phyloP scores from a whole-genome alignment of 1,140 invertebrate species.

The Caligus rogercresseyi region DNA sequence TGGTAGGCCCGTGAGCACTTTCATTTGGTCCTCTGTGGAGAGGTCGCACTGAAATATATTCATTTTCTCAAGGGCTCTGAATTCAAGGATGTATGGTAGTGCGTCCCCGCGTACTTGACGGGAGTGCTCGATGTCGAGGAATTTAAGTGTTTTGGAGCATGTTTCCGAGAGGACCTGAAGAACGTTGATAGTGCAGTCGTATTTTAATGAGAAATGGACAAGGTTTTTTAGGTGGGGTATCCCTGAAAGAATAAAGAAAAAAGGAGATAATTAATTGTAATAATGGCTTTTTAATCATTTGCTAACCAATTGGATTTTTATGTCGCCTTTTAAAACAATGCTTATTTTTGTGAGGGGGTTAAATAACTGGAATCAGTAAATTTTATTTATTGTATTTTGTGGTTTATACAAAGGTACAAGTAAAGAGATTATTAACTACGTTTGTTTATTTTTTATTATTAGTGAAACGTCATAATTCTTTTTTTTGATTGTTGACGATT shows the following conservation, averaged over 20 bases:
- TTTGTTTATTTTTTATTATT: too few relatives aligned
- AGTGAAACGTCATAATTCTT: too few relatives aligned
- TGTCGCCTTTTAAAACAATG: too few relatives aligned
- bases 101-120: conserved; percentile 2
- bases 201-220: conserved; percentile 12
- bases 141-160: background rate
- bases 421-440: too few relatives aligned
- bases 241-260: background rate
- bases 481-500: too few relatives aligned
- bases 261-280: background rate
- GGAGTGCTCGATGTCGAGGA: conserved; percentile 15
- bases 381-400: too few relatives aligned
- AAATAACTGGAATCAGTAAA: too few relatives aligned
- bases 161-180: conserved; percentile 13
- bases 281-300: too few relatives aligned
- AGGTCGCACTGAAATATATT: conserved; percentile 12
- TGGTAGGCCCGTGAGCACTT: conserved; percentile 3
- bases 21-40: conserved; percentile 1
- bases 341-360: too few relatives aligned
- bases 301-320: too few relatives aligned
- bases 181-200: conserved; percentile 14
- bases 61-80: background rate
- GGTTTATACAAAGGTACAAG: too few relatives aligned
- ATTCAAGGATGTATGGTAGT: conserved; percentile 4
- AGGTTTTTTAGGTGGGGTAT: conserved; percentile 8